phyloP scores from a whole-genome alignment of 2,113 vertebrate species.

The Corapipo altera region DNA sequence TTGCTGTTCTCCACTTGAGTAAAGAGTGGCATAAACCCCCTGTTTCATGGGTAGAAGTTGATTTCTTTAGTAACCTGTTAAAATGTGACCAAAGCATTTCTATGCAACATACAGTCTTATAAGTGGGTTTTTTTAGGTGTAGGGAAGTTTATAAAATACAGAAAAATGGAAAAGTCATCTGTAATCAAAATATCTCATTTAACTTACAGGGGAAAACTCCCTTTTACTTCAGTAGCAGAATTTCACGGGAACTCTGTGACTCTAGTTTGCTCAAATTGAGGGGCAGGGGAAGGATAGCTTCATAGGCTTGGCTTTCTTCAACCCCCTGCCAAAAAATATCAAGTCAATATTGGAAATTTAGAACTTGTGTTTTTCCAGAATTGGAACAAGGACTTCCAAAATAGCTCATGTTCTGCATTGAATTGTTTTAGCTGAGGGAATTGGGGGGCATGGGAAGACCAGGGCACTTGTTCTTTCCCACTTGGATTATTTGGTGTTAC shows the following conservation, averaged over 20 bases:
- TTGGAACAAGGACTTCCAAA: neutral
- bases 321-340: neutral
- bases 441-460: accelerated
- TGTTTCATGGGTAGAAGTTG: neutral
- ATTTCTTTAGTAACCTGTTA: neutral
- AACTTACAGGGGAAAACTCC: neutral
- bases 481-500: neutral
- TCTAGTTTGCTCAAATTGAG: neutral
- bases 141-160: neutral
- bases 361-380: neutral
- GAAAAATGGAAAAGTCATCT: neutral
- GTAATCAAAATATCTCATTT: neutral
- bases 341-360: neutral
- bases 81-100: neutral
- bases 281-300: neutral
- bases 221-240: neutral
- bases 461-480: neutral
- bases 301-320: neutral
- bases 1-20: neutral
- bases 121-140: accelerated
- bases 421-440: neutral
- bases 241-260: neutral
- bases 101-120: neutral
- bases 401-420: neutral
- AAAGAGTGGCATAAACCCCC: neutral